Evolutionary conservation across 35 echinoderm and acorn worm species (phyloP).

Genomic region (Apostichopus californicus): DNA sequence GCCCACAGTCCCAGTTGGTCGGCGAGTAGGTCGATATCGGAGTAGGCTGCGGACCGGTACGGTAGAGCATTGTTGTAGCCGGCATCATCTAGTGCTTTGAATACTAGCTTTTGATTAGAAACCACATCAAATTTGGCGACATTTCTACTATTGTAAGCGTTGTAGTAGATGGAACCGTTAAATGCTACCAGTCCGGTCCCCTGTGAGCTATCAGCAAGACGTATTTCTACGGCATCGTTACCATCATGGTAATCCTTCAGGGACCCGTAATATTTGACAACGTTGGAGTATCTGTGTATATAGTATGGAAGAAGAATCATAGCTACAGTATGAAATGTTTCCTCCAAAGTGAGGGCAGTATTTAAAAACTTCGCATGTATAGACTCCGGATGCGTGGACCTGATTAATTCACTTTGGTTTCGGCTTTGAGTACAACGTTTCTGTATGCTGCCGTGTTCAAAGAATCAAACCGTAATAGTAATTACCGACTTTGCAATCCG

Average conservation of each 20-base stretch:
- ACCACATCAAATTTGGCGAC: constrained; percentile 55
- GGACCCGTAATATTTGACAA: constrained; percentile 29
- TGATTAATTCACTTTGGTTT: too few relatives aligned
- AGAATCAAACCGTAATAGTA: too few relatives aligned
- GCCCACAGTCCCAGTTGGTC: constrained; percentile 62
- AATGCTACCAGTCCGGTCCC: constrained; percentile 61
- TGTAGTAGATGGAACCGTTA: constrained; percentile 74
- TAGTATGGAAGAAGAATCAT: too few relatives aligned
- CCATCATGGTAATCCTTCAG: constrained; percentile 29
- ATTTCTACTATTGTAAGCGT: constrained; percentile 33
- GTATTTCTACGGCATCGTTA: neutral
- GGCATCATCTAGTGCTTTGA: constrained; percentile 1
- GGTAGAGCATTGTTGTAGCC: constrained; percentile 9
- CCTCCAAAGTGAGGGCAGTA: neutral
- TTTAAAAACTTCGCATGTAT: too few relatives aligned
- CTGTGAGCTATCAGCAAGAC: constrained; percentile 17
- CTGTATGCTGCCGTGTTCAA: too few relatives aligned
- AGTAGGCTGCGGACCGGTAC: constrained; percentile 20
- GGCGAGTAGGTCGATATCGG: constrained; percentile 54
- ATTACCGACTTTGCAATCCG: too few relatives aligned
- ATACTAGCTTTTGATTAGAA: constrained; percentile 28
- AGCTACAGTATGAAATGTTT: neutral
- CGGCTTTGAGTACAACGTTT: too few relatives aligned
- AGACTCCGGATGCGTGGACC: too few relatives aligned
- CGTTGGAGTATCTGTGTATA: neutral